These are phyloP conservation scores for Drosophila mulleri DNA, from an alignment of 2,888 invertebrate genomes.

Conservation along the genomic window DNA sequence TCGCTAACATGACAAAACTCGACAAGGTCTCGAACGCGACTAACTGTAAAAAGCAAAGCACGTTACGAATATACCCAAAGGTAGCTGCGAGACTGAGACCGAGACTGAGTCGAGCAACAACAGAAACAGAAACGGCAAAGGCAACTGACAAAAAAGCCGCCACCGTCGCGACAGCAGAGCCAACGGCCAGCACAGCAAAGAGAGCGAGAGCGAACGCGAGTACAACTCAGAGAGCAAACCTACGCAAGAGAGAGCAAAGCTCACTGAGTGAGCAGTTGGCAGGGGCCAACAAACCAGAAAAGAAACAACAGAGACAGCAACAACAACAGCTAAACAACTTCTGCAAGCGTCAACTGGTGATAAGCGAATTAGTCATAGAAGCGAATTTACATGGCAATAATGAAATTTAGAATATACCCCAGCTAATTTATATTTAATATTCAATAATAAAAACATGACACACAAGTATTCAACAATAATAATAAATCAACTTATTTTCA, in stretches of 20 bases:
- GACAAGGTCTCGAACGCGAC: slow-evolving; percentile 86
- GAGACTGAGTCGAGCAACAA: slow-evolving; percentile 51
- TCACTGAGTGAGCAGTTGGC: slow-evolving; percentile 27
- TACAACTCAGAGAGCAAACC: background rate
- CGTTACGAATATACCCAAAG: slow-evolving; percentile 84
- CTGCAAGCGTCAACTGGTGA: slow-evolving; percentile 20
- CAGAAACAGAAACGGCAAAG: slow-evolving; percentile 30
- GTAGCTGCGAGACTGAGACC: slow-evolving; percentile 65
- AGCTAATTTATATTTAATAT: background rate
- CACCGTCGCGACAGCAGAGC: slow-evolving; percentile 27
- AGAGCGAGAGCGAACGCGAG: slow-evolving; percentile 25
- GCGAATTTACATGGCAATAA: background rate
- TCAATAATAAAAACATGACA: too few relatives aligned
- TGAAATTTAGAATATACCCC: background rate
- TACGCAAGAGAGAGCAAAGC: slow-evolving; percentile 37
- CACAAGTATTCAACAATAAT: background rate
- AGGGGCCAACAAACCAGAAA: slow-evolving; percentile 40
- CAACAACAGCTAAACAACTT: slow-evolving; percentile 7
- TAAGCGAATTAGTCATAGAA: slow-evolving; percentile 31
- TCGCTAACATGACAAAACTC: slow-evolving; percentile 85
- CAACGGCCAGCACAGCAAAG: slow-evolving; percentile 46
- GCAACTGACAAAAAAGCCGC: slow-evolving; percentile 32
- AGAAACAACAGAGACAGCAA: background rate
- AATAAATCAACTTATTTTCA: background rate
- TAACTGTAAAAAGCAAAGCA: slow-evolving; percentile 85